phyloP scores from a whole-genome alignment of 1,140 invertebrate genomes.

The Atta texana region DNA sequence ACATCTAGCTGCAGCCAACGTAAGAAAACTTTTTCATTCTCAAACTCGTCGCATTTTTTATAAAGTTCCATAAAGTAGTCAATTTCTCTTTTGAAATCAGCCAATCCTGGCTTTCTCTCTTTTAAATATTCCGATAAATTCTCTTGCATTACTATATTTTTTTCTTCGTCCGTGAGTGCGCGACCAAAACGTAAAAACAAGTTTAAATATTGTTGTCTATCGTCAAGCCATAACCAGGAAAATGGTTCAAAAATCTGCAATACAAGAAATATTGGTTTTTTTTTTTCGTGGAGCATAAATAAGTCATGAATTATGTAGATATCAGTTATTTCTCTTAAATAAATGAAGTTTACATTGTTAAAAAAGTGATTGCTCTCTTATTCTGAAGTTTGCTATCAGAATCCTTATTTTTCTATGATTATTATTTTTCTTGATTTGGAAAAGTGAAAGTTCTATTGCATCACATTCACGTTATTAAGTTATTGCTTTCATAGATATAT shows the following conservation, averaged over 20 bases:
- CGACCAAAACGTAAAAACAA: constrained; percentile 90
- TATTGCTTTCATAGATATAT: neutral
- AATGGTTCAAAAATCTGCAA: constrained; percentile 81
- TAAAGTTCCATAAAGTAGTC: constrained; percentile 89
- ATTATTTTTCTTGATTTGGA: neutral
- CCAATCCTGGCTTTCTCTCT: constrained; percentile 86
- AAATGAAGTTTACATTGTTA: neutral
- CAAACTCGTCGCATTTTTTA: constrained; percentile 86
- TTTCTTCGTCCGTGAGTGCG: constrained; percentile 87
- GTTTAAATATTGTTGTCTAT: constrained; percentile 88
- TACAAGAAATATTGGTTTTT: neutral
- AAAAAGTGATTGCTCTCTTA: neutral
- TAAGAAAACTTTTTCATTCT: constrained; percentile 87
- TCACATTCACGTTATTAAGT: neutral
- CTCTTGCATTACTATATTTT: constrained; percentile 82
- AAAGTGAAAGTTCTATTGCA: neutral
- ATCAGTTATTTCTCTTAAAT: neutral
- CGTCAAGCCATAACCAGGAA: constrained; percentile 90
- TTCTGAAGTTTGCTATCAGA: neutral
- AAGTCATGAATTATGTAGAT: neutral
- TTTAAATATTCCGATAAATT: constrained; percentile 79
- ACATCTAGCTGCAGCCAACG: constrained; percentile 91
- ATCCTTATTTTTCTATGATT: neutral
- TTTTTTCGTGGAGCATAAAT: neutral
- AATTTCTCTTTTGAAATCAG: constrained; percentile 88